These are phyloP conservation scores for Balanococcus diminutus DNA, from an alignment of 2,888 invertebrate species.

Conservation along the genomic window DNA sequence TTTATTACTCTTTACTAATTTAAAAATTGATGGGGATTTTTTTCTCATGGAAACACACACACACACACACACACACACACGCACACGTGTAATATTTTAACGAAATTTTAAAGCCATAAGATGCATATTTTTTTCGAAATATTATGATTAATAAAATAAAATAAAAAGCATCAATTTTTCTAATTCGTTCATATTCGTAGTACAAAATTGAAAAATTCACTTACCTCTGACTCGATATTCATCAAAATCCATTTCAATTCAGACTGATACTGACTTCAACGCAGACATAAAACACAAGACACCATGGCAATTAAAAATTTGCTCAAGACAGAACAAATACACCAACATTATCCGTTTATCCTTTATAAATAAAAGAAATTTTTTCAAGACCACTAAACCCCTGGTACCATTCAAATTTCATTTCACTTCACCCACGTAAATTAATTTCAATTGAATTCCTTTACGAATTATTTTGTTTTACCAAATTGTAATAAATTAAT, in stretches of 20 bases:
- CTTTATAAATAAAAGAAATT: background rate
- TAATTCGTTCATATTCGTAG: no score
- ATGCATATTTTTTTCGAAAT: no score
- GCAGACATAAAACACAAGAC: background rate
- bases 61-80: no score
- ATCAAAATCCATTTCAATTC: conserved; percentile 56
- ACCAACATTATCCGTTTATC: background rate
- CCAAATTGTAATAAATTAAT: background rate
- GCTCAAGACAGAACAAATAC: background rate
- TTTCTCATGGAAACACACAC: no score
- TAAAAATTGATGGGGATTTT: no score
- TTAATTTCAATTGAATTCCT: background rate
- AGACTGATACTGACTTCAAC: background rate
- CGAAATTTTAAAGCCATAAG: no score
- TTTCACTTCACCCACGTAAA: conserved; percentile 7
- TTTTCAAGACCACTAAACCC: background rate
- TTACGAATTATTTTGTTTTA: background rate
- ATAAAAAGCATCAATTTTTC: no score
- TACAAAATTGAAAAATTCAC: background rate
- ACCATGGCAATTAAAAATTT: background rate
- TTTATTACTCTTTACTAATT: no score
- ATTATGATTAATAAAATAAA: no score
- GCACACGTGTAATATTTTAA: no score
- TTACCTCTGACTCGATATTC: conserved; percentile 57
- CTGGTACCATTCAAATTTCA: conserved; percentile 11